Percentiles rank a stretch among this genome's conserved stretches.
These are phyloP conservation scores for Fistularia commersonii DNA, from an alignment of 2,797 vertebrate species.

Conservation along the genomic window DNA sequence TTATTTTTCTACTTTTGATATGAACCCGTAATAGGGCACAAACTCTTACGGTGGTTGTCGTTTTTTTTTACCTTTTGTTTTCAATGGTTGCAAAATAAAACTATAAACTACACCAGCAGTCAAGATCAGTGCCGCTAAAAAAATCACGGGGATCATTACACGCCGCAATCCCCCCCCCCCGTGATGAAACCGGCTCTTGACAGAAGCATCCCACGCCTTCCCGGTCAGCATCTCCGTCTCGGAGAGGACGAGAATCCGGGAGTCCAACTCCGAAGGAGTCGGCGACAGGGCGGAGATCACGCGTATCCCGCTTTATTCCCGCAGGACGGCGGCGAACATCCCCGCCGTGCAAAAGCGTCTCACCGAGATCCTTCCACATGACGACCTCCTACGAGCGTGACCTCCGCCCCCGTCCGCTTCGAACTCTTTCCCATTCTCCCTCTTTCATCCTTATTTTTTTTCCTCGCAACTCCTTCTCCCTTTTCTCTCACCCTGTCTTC, in stretches of 20 bases:
- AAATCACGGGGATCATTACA: neutral
- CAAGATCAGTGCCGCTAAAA: too few species aligned
- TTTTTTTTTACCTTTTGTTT: too few species aligned
- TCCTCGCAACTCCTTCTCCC: constrained; percentile 36
- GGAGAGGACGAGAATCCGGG: constrained; percentile 23
- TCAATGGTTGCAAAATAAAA: too few species aligned
- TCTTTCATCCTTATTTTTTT: constrained; percentile 53
- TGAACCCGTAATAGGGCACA: too few species aligned
- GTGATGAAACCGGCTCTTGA: constrained; percentile 26
- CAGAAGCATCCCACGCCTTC: constrained; percentile 57
- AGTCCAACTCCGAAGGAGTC: constrained; percentile 31
- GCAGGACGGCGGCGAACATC: constrained; percentile 31
- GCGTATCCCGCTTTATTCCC: too few species aligned
- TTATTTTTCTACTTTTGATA: too few species aligned
- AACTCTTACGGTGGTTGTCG: too few species aligned
- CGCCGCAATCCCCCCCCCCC: constrained; percentile 10
- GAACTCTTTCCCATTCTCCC: constrained; percentile 57
- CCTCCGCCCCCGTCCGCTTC: constrained; percentile 61
- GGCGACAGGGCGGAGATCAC: too few species aligned
- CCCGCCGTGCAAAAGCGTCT: constrained; percentile 41
- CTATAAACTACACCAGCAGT: too few species aligned
- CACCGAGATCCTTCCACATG: constrained; percentile 59
- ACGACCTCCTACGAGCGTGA: constrained; percentile 64
- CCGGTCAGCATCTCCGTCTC: constrained; percentile 48
- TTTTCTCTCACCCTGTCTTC: constrained; percentile 47